A percentile compares a stretch with the other conserved stretches of the same genome.
phyloP scores from a whole-genome alignment of 2,113 vertebrate species.

The Microtus pennsylvanicus region DNA sequence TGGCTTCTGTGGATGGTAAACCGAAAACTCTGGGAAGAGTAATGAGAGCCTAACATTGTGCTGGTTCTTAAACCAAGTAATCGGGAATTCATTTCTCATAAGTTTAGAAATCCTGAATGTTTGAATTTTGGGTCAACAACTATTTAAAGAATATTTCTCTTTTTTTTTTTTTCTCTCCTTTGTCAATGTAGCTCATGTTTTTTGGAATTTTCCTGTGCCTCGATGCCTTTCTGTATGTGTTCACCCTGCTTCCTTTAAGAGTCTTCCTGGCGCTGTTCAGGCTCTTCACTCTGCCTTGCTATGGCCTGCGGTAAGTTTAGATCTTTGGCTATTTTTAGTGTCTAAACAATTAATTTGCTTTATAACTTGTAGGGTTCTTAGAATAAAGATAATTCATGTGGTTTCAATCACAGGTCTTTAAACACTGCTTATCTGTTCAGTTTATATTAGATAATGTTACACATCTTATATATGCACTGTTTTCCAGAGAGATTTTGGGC shows the following conservation, averaged over 20 bases:
- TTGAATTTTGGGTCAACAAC: background rate
- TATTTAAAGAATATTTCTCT: background rate
- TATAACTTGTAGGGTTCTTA: background rate
- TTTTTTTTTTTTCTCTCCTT: conserved; percentile 66
- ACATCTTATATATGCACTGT: background rate
- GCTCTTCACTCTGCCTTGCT: conserved; percentile 95
- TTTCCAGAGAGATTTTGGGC: conserved; percentile 23
- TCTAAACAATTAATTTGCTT: background rate
- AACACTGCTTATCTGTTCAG: background rate
- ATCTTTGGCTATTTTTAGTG: background rate
- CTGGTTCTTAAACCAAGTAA: background rate
- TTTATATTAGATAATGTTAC: background rate
- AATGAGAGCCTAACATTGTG: background rate
- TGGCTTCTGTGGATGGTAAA: background rate
- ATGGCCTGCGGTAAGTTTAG: conserved; percentile 93
- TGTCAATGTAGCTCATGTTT: conserved; percentile 93
- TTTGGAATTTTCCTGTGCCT: conserved; percentile 98
- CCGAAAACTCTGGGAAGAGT: background rate
- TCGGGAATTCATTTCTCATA: background rate
- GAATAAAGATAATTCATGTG: background rate
- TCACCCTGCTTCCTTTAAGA: conserved; percentile 96
- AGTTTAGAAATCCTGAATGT: conserved; percentile 36
- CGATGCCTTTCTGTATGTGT: conserved; percentile 98
- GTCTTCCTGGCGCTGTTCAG: conserved; percentile 94
- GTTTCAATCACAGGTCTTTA: conserved; percentile 7